Evolutionary conservation across 2,888 invertebrate genomes (phyloP).

Genomic region (Cheilosia vernalis): DNA sequence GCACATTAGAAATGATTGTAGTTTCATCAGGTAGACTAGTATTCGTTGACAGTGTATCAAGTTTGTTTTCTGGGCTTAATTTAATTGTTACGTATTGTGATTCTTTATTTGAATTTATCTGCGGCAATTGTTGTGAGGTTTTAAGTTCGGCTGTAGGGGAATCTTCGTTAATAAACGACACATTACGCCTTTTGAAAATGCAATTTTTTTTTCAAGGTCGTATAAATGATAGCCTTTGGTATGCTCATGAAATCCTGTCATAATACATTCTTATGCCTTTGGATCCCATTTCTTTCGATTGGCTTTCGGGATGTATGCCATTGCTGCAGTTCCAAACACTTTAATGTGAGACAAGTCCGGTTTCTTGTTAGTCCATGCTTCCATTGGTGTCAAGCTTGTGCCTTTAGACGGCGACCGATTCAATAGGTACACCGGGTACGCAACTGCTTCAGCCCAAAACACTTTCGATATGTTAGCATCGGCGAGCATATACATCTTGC

Average conservation of each 20-base stretch:
- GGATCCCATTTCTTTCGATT: no score
- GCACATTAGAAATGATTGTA: no score
- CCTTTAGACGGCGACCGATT: not conserved
- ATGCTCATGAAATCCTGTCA: constrained; percentile 53
- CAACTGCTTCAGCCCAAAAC: constrained; percentile 14
- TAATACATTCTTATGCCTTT: constrained; percentile 51
- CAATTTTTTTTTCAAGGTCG: constrained; percentile 6
- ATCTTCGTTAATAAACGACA: no score
- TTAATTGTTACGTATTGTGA: no score
- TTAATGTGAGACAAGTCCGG: not conserved
- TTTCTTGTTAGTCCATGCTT: constrained; percentile 11
- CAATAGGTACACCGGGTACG: constrained; percentile 13
- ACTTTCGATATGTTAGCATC: constrained; percentile 6
- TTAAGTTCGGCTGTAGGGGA: no score
- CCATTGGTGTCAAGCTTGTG: not conserved
- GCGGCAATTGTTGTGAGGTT: no score
- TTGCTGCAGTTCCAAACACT: not conserved
- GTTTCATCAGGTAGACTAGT: no score
- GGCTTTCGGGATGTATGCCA: constrained; percentile 33
- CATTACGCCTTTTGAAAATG: no score
- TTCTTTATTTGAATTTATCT: no score
- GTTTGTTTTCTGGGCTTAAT: no score
- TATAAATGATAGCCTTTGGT: constrained; percentile 63
- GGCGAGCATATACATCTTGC: constrained; percentile 3
- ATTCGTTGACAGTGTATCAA: no score